Base-by-base conservation (phyloP, 1,140 invertebrate species). In the Hyles vespertilio region DNA sequence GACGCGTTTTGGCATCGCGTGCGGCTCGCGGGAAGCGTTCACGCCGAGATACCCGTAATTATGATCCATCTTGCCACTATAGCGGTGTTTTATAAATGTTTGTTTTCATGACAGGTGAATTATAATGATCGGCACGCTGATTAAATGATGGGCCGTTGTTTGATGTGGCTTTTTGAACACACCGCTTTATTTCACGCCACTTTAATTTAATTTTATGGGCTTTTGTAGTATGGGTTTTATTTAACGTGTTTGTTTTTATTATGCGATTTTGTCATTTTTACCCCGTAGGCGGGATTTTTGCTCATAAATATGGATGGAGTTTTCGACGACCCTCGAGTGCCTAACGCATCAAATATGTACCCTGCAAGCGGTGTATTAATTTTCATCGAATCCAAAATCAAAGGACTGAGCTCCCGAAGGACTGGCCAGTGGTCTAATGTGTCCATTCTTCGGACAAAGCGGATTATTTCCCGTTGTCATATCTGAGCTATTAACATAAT, bases 381-480 rank as follows among this genome's bases (percentile, higher is more conserved):
- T 82, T 82, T 65, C 75, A 78, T 84, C 81, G 78, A 77, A 85
- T 84, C 75, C 65, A 58, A 78, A 86, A 85, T 86, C 84, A 87
- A 87, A 88, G 80, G 74, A 58, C 61, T 51, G 32, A 11, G 43
- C 61, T 79, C 80, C 79, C 84, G 56, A 49, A 64, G 77, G 79
- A 77, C 72, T 36, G 44, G 56, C 68, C 51, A 40, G 69, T 70
- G 74, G 63, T 61, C 70, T 81, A 81, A 84, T 81, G 76, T 75
- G 71, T 62, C 77, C 76, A 75, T 79, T 73, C 73, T 62, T 57
- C 66, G 74, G 72, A 83, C 76, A 84, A 87, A 87, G 84, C 65
- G 84, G 84, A 87, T 87, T 87, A 87, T 71, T 63, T 72, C 65
- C 67, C 80, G 79, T 84, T 81, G 79, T 87, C 79, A 83, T 79